Evolutionary conservation across 2,888 invertebrate species (phyloP), one percentile per base, ranked within the genome.

Genomic region (Sclerodermus sp.): DNA sequence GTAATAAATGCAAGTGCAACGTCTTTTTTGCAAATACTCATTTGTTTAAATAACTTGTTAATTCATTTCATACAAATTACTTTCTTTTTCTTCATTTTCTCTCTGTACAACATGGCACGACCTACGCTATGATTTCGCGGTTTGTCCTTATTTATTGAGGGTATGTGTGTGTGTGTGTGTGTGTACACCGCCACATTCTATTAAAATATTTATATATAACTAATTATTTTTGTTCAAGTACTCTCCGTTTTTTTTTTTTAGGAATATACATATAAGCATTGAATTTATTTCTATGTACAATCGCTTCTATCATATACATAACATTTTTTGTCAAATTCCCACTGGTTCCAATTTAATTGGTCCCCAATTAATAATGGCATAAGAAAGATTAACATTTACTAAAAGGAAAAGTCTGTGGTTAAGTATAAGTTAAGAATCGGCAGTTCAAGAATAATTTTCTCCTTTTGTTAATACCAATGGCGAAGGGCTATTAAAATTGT

Each of bases 71-170:
- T 49, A 44, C 42, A 42, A 9, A 37, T 37, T n/a, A n/a, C n/a
- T n/a, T n/a, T n/a, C n/a, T n/a, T n/a, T n/a, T n/a, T n/a, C n/a
- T n/a, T n/a, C n/a, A n/a, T n/a, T n/a, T 13, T 12, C 49, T 55
- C 59, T 55, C 68, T 74, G 70, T 74, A 76, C 71, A 77, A 70
- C 70, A 77, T 77, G 77, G 77, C 77, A 77, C 77, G 66, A 73
- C 68, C 74, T 75, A 73, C 66, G 56, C 68, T 71, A 74, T 60
- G 61, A 61, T 69, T 60, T 66, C 56, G 60, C 55, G 53, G 34
- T 12, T n/a, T 13, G 4, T 9, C 30, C 4, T 13, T 23, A 5
- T 23, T 8, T 23, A 23, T 8, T 23, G 8, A 23, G 8, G 8
- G 3, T 34, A n/a, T 4, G 12, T 12, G 2, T 13, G 12, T 34